Conservation (phyloP, 92 coral and sea anemone species). For the Epizoanthus illoricatus region DNA sequence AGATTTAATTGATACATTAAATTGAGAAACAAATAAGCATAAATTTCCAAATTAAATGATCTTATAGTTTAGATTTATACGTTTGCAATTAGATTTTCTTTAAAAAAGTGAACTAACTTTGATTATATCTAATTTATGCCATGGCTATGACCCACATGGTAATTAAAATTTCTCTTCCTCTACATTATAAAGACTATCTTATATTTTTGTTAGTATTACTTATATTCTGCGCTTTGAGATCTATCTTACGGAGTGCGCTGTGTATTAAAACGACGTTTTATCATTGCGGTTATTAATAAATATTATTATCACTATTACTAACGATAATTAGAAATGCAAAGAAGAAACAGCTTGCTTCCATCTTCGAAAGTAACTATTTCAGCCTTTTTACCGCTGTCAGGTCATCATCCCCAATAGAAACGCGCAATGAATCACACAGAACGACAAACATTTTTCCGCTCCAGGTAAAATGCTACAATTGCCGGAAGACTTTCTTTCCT, state of each 20-base stretch:
- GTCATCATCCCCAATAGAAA: not conserved
- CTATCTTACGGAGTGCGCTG: not conserved
- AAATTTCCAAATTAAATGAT: not conserved
- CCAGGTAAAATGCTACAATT: constrained; percentile 31
- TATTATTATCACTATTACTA: not conserved
- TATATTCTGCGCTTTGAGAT: not conserved
- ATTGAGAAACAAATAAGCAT: not conserved
- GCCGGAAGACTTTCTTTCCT: constrained; percentile 19
- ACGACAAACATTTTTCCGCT: not conserved
- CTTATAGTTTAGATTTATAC: too few relatives aligned
- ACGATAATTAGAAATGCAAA: not conserved
- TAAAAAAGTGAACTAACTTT: too few relatives aligned
- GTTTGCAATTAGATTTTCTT: too few relatives aligned
- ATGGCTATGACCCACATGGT: too few relatives aligned
- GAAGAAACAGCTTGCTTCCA: not conserved
- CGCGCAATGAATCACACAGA: not conserved
- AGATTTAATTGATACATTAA: not conserved
- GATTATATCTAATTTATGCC: too few relatives aligned
- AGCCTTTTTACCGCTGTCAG: not conserved
- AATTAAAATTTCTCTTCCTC: too few relatives aligned
- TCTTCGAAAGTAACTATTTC: not conserved
- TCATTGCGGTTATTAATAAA: not conserved
- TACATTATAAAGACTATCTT: too few relatives aligned
- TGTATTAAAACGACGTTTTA: not conserved
- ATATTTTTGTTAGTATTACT: not conserved